These are phyloP conservation scores for Apodemus agrarius DNA, from an alignment of 2,797 vertebrate genomes.

Conservation along the genomic window DNA sequence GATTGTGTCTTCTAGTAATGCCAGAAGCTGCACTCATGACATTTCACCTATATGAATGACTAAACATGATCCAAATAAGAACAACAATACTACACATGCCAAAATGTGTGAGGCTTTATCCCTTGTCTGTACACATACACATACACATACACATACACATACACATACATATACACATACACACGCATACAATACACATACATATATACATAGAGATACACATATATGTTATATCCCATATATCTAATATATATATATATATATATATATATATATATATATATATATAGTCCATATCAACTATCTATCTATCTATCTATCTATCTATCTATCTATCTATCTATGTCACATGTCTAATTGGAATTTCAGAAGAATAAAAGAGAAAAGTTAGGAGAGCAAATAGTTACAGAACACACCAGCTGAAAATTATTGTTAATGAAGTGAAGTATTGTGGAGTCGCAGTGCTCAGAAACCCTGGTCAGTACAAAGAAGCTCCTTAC, in stretches of 20 bases:
- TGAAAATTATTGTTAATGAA: background rate
- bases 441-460: background rate
- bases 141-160: too few relatives aligned
- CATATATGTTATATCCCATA: background rate
- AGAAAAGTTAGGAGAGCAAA: background rate
- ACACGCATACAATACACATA: background rate
- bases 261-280: background rate
- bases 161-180: too few relatives aligned
- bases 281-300: background rate
- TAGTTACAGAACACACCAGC: background rate
- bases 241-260: background rate
- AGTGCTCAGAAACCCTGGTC: background rate
- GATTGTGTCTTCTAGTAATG: background rate
- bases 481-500: background rate
- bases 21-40: background rate
- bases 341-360: background rate
- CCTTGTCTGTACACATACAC: background rate
- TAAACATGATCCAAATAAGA: background rate
- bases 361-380: slow-evolving; percentile 17
- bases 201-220: background rate
- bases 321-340: too few relatives aligned
- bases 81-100: background rate
- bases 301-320: too few relatives aligned
- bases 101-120: background rate
- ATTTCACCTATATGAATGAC: background rate